Evolutionary conservation across 2,888 invertebrate species (phyloP).

Genomic region (Labia minor): DNA sequence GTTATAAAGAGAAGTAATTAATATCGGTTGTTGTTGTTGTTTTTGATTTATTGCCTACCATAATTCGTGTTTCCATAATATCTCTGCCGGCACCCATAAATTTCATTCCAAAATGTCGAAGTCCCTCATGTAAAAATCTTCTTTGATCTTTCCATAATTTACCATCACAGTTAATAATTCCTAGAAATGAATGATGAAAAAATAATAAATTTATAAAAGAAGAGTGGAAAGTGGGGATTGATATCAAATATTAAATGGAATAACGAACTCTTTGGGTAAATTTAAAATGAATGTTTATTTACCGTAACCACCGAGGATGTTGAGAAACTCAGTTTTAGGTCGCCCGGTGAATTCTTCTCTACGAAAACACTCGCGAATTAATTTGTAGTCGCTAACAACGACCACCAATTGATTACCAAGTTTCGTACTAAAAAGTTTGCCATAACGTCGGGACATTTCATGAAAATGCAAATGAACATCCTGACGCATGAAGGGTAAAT

Average conservation of each 20-base stretch:
- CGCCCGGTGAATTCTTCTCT: slow-evolving; percentile 80
- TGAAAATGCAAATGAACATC: slow-evolving; percentile 67
- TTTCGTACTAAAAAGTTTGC: slow-evolving; percentile 67
- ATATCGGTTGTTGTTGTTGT: background rate
- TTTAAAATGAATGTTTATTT: slow-evolving; percentile 38
- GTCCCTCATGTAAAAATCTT: slow-evolving; percentile 72
- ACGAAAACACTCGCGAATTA: slow-evolving; percentile 75
- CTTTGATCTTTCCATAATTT: slow-evolving; percentile 84
- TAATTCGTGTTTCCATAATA: slow-evolving; percentile 73
- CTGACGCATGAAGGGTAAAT: slow-evolving; percentile 65
- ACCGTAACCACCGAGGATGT: slow-evolving; percentile 82
- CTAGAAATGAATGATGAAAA: slow-evolving; percentile 46
- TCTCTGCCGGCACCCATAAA: slow-evolving; percentile 69
- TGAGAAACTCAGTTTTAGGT: slow-evolving; percentile 75
- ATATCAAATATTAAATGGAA: no score
- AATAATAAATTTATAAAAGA: slow-evolving; percentile 16
- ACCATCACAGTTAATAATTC: slow-evolving; percentile 81
- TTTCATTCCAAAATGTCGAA: slow-evolving; percentile 79
- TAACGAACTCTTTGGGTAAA: slow-evolving; percentile 5
- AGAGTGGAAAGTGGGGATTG: background rate
- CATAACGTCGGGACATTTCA: slow-evolving; percentile 65
- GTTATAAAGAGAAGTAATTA: slow-evolving; percentile 14
- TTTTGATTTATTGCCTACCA: slow-evolving; percentile 55
- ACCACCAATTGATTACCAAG: slow-evolving; percentile 74
- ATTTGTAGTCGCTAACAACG: slow-evolving; percentile 74